These are phyloP conservation scores for Sciurus niger DNA, from an alignment of 2,113 vertebrate species.

Conservation along the genomic window DNA sequence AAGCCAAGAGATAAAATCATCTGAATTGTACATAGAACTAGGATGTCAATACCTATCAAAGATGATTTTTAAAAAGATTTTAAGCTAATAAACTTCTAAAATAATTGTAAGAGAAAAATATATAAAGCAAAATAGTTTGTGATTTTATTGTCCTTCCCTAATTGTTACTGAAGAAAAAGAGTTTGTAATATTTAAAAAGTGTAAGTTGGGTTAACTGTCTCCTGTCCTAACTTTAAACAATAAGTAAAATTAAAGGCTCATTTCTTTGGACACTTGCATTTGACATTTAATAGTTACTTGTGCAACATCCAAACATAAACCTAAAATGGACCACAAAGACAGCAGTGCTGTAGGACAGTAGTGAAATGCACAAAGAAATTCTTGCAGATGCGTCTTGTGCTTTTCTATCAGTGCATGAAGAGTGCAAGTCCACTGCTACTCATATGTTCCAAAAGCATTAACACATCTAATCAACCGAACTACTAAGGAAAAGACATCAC, in stretches of 20 bases:
- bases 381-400: background rate
- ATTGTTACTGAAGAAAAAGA: constrained; percentile 60
- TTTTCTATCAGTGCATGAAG: constrained; percentile 66
- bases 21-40: background rate
- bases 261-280: constrained; percentile 56
- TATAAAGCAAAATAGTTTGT: constrained; percentile 34
- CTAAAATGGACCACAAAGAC: background rate
- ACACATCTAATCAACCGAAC: background rate
- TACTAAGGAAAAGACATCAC: background rate
- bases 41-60: constrained; percentile 60
- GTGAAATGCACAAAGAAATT: constrained; percentile 70
- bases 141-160: constrained; percentile 15
- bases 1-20: constrained; percentile 55
- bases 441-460: constrained; percentile 42
- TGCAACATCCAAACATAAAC: constrained; percentile 1
- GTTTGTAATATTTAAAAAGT: background rate
- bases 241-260: constrained; percentile 26
- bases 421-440: constrained; percentile 62
- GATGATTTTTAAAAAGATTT: constrained; percentile 41
- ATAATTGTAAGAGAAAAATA: background rate
- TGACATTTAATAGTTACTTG: constrained; percentile 18
- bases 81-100: constrained; percentile 57
- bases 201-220: background rate
- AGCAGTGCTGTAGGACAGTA: constrained; percentile 26
- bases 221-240: constrained; percentile 1